Evolutionary conservation across 2,888 invertebrate species (phyloP), one percentile per base, ranked within the genome.

Genomic region (Pterobdella sp.): DNA sequence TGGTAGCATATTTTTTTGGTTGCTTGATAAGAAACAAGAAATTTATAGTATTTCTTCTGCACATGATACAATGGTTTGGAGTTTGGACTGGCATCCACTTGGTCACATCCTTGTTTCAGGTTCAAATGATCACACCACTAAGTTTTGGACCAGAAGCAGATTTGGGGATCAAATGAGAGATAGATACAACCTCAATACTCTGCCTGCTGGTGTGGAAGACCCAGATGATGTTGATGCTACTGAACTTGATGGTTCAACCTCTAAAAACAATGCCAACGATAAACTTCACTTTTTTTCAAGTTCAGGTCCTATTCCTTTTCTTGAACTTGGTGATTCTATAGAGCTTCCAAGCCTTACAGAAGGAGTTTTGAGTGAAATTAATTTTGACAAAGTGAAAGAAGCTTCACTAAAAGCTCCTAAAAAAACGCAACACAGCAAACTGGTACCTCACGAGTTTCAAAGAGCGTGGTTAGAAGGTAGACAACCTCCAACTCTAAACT

Each of bases 31-130:
- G 77, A 97, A 97, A 82, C 96, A 96, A 84, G 97, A 98, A 87
- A 93, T 98, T 52, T 97, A 97, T 29, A 90, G 92, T 29, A 94
- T 98, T 81, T 97, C 98, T 86, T 92, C 94, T 80, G 98, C 98
- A 1, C 98, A 99, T 85, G 98, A 99, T 84, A 94, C 94, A 81
- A 95, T 96, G 81, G 95, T 98, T 1, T 99, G 98, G 98, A 93
- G 94, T 22, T 87, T 98, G 81, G 94, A 95, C 37, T 99, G 98
- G 98, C 98, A 99, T 87, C 98, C 98, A 0, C 86, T 98, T 29
- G 98, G 98, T 0, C 98, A 99, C 81, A 97, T 99, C 79, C 86
- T 99, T 42, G 96, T 95, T 81, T 95, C 97, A 1, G 98, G 97
- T 0, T 97, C 97, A n/a, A 99, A 99, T 85, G 98, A 99, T 85